Percentiles rank a stretch among this genome's conserved stretches.
phyloP scores from a whole-genome alignment of 1,140 invertebrate genomes.

The Hylaeus anthracinus region DNA sequence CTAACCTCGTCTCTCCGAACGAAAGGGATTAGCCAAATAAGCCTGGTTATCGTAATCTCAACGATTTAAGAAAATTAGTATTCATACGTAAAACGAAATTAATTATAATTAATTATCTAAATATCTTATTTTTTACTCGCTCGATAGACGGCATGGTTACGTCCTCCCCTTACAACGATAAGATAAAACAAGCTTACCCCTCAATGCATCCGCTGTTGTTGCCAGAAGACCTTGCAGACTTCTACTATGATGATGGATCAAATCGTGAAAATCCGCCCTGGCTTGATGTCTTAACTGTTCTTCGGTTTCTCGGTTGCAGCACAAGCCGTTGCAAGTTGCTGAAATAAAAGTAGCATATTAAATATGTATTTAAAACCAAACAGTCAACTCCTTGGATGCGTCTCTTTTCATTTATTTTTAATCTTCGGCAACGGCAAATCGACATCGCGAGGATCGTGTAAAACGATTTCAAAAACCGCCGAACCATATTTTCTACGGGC shows the following conservation, averaged over 20 bases:
- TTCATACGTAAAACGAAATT: not conserved
- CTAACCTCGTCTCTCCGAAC: not conserved
- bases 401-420: too few species aligned
- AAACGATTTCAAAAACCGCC: slow-evolving; percentile 15
- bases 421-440: too few species aligned
- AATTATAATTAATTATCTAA: too few species aligned
- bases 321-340: slow-evolving; percentile 82
- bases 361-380: not conserved
- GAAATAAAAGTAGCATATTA: slow-evolving; percentile 34
- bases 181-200: slow-evolving; percentile 79
- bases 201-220: slow-evolving; percentile 83
- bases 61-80: too few species aligned
- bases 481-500: not conserved
- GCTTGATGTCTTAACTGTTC: slow-evolving; percentile 81
- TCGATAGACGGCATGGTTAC: not conserved
- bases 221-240: slow-evolving; percentile 84
- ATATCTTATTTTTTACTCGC: not conserved
- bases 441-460: too few species aligned
- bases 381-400: not conserved
- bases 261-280: slow-evolving; percentile 81
- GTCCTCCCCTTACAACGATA: not conserved
- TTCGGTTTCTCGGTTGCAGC: slow-evolving; percentile 83
- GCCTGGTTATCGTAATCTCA: not conserved
- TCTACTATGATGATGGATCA: slow-evolving; percentile 83
- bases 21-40: not conserved